phyloP scores from a whole-genome alignment of 2,888 invertebrate genomes.

The Tipula lateralis region DNA sequence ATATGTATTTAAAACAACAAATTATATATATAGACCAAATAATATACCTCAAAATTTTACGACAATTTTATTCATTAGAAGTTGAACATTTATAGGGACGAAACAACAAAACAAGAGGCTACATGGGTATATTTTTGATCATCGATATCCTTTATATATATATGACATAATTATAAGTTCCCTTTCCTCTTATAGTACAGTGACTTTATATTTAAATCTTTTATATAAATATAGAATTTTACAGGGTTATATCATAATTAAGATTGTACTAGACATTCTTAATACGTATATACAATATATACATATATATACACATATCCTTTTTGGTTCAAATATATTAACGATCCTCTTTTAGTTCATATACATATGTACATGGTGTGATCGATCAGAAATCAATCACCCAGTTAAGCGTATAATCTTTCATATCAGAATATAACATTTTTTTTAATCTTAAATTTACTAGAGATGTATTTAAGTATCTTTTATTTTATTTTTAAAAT shows the following conservation, averaged over 20 bases:
- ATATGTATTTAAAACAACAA: background rate
- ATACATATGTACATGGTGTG: background rate
- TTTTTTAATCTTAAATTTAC: background rate
- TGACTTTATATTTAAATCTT: background rate
- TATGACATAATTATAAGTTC: background rate
- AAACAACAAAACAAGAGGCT: background rate
- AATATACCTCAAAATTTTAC: slow-evolving; percentile 24
- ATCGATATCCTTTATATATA: background rate
- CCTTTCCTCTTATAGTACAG: background rate
- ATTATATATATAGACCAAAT: background rate
- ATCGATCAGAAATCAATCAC: background rate
- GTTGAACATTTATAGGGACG: slow-evolving; percentile 9
- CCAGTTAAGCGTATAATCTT: background rate
- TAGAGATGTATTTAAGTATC: background rate
- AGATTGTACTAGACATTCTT: background rate
- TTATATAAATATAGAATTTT: background rate
- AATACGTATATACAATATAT: background rate
- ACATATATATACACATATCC: background rate
- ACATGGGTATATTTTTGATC: slow-evolving; percentile 12
- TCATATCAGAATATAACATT: background rate
- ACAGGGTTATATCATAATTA: slow-evolving; percentile 11
- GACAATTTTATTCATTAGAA: background rate
- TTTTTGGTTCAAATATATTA: background rate
- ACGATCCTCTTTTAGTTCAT: background rate
- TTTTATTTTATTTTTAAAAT: background rate